Evolutionary conservation across 2,888 invertebrate species (phyloP).

Genomic region (Ophion slaviceki): DNA sequence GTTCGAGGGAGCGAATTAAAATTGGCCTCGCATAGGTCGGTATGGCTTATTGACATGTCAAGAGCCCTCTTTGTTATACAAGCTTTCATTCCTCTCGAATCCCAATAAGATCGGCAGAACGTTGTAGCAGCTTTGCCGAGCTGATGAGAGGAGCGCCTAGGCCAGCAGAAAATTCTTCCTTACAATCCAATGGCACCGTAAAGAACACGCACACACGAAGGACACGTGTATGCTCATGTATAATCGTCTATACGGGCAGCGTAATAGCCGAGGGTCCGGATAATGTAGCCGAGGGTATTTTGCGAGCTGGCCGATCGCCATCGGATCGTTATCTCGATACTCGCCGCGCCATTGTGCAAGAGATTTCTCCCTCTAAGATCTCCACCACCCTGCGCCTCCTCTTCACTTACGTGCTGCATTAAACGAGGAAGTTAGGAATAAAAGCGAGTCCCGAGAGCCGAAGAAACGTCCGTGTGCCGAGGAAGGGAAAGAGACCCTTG

Average conservation of each 20-base stretch:
- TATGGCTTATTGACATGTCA: conserved; percentile 34
- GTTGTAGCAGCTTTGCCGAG: conserved; percentile 27
- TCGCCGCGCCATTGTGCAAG: conserved; percentile 64
- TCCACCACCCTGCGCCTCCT: conserved; percentile 10
- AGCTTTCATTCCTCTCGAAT: conserved; percentile 25
- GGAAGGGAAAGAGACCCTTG: conserved; percentile 24
- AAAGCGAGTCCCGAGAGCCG: conserved; percentile 46
- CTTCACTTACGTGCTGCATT: conserved; percentile 36
- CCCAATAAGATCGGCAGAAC: conserved; percentile 31
- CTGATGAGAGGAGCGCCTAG: conserved; percentile 38
- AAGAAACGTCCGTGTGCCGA: conserved; percentile 38
- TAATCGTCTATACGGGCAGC: conserved; percentile 26
- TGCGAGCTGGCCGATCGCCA: conserved; percentile 67
- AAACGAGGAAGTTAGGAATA: conserved; percentile 49
- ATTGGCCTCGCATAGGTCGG: conserved; percentile 46
- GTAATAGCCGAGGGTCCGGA: conserved; percentile 48
- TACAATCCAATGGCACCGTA: conserved; percentile 30
- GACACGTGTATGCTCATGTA: background rate
- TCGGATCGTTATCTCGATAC: conserved; percentile 69
- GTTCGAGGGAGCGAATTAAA: conserved; percentile 34
- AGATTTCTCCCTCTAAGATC: conserved; percentile 41
- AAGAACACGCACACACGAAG: conserved; percentile 37
- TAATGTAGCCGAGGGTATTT: conserved; percentile 56
- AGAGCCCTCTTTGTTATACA: conserved; percentile 26
- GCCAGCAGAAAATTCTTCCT: conserved; percentile 55